Conservation (phyloP, 2,797 vertebrate genomes). For the Cynopterus sphinx region DNA sequence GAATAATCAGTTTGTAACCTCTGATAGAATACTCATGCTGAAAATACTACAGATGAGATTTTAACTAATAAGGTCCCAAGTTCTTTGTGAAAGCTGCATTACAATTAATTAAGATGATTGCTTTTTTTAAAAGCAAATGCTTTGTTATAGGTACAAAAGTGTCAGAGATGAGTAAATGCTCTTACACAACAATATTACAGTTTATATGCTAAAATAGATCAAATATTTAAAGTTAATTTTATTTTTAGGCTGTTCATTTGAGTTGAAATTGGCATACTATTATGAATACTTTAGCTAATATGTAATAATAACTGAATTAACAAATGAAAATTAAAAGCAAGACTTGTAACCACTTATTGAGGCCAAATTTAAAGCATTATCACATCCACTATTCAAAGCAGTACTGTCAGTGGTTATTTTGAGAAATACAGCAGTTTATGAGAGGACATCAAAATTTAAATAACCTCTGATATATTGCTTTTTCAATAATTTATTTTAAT, state of each 20-base stretch:
- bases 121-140: constrained; percentile 14
- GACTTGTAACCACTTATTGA: not conserved
- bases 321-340: constrained; percentile 36
- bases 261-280: not conserved
- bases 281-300: constrained; percentile 21
- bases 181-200: not conserved
- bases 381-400: not conserved
- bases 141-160: not conserved
- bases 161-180: not conserved
- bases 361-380: not conserved
- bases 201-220: constrained; percentile 30
- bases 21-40: not conserved
- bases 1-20: constrained; percentile 21
- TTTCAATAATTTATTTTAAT: constrained; percentile 36
- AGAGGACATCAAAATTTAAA: not conserved
- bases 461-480: not conserved
- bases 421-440: not conserved
- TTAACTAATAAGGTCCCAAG: constrained; percentile 58
- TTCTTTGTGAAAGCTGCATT: constrained; percentile 57
- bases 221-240: constrained; percentile 38
- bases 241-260: constrained; percentile 31
- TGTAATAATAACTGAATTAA: constrained; percentile 26
- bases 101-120: constrained; percentile 63
- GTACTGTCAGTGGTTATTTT: not conserved
- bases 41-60: constrained; percentile 38